phyloP scores from a whole-genome alignment of 2,797 vertebrate species.

The Characodon lateralis region DNA sequence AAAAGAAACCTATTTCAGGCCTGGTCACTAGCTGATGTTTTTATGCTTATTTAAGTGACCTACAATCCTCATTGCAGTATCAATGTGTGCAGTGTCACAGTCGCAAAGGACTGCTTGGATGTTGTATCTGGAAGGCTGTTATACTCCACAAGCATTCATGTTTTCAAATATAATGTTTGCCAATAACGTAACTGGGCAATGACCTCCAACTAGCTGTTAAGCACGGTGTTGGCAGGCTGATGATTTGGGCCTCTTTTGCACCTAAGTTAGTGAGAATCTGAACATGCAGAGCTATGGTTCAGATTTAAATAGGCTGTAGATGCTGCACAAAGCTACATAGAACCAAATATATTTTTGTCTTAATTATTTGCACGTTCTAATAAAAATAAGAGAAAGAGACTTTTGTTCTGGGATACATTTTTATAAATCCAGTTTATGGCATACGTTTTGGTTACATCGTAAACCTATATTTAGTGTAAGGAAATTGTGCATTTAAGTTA shows the following conservation, averaged over 20 bases:
- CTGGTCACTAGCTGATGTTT: no score
- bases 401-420: no score
- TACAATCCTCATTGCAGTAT: no score
- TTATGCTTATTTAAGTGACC: no score
- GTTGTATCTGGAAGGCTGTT: no score
- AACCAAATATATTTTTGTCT: background rate
- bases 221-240: no score
- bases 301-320: background rate
- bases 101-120: no score
- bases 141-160: no score
- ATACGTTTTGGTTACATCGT: background rate
- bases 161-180: background rate
- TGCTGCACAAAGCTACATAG: background rate
- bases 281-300: background rate
- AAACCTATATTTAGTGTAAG: background rate
- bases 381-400: background rate
- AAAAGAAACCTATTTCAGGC: background rate
- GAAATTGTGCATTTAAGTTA: slow-evolving; percentile 12
- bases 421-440: background rate
- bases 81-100: no score
- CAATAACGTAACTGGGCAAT: background rate
- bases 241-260: no score
- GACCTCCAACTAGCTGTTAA: no score
- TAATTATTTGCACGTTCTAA: background rate
- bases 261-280: background rate